These are phyloP conservation scores for Platerodrilus igneus DNA, from an alignment of 2,888 invertebrate genomes.

Conservation along the genomic window DNA sequence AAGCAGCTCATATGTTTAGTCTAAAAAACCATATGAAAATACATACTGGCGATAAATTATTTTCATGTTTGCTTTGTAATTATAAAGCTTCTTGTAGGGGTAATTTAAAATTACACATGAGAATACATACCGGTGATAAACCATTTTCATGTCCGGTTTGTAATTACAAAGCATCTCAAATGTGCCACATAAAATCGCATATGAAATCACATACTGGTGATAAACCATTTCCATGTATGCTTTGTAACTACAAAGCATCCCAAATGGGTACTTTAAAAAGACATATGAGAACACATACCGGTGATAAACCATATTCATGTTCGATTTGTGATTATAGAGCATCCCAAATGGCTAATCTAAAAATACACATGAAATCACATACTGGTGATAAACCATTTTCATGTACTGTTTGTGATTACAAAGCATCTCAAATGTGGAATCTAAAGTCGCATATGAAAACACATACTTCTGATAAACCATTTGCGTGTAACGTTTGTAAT, in stretches of 20 bases:
- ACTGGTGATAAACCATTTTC: background rate
- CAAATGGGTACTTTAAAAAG: background rate
- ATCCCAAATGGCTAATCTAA: background rate
- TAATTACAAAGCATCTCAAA: background rate
- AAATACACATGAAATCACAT: background rate
- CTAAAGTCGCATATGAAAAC: too few species aligned
- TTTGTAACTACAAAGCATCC: background rate
- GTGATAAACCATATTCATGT: background rate
- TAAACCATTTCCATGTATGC: background rate
- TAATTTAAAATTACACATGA: background rate
- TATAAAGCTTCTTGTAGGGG: background rate
- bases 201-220: background rate
- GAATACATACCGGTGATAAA: background rate
- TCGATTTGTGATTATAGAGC: background rate
- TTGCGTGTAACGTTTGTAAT: too few species aligned
- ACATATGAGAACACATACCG: background rate
- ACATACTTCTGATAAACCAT: too few species aligned
- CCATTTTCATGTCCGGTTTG: background rate
- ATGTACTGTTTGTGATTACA: conserved; percentile 8
- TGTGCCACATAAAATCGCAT: background rate
- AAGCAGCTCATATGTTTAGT: background rate
- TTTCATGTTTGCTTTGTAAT: background rate
- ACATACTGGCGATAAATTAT: background rate
- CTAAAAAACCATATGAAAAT: background rate
- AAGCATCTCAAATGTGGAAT: too few species aligned